Conservation (phyloP, 2,888 invertebrate genomes). For the Malthinus flaveolus region DNA sequence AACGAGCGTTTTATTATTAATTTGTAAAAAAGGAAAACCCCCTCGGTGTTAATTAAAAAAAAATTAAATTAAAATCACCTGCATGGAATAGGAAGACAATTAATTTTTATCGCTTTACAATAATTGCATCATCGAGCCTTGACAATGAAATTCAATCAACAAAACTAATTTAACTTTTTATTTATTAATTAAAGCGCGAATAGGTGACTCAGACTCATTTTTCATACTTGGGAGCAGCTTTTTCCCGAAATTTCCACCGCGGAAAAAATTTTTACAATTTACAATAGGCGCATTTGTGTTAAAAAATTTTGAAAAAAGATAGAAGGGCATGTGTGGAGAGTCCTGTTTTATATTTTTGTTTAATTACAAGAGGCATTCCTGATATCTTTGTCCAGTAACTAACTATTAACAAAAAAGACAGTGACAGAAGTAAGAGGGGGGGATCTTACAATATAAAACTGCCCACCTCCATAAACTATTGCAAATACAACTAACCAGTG, state of each 20-base stretch:
- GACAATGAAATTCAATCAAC: conserved; percentile 21
- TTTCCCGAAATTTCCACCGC: no score
- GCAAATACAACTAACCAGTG: conserved; percentile 32
- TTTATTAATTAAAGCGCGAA: no score
- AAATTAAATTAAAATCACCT: no score
- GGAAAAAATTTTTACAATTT: no score
- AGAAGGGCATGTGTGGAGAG: no score
- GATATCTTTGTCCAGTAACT: conserved; percentile 26
- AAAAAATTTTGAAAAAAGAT: not conserved
- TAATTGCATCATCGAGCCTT: conserved; percentile 22
- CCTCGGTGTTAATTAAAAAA: no score
- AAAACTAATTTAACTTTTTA: conserved; percentile 1
- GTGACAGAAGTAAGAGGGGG: conserved; percentile 27
- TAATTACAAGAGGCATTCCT: not conserved
- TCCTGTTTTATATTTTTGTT: no score
- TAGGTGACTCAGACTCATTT: no score
- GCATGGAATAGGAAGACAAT: not conserved
- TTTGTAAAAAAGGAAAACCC: no score
- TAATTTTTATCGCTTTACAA: conserved; percentile 17
- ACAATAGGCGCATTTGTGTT: conserved; percentile 5
- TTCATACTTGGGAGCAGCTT: no score
- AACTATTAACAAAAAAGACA: conserved; percentile 32
- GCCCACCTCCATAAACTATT: conserved; percentile 21
- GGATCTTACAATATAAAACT: conserved; percentile 31
- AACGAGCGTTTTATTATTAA: no score